phyloP scores from a whole-genome alignment of 2,113 vertebrate species.

The Ochotona curzoniae region DNA sequence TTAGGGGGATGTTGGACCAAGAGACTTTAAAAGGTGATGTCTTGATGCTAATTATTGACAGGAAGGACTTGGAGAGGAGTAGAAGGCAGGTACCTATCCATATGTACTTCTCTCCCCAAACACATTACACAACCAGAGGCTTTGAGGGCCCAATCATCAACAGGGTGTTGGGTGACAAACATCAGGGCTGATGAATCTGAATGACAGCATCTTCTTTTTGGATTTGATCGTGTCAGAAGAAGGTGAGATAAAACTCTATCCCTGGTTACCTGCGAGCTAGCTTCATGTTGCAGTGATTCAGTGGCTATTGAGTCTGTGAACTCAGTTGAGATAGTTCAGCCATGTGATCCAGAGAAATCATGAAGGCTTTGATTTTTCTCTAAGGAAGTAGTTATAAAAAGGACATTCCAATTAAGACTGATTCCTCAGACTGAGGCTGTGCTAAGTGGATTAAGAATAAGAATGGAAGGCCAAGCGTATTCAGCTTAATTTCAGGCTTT shows the following conservation, averaged over 20 bases:
- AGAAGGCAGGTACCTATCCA: neutral
- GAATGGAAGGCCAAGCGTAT: neutral
- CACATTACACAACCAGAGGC: too few species aligned
- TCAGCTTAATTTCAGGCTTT: neutral
- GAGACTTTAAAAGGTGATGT: neutral
- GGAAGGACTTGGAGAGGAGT: neutral
- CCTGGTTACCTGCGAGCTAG: neutral
- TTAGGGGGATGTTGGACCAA: neutral
- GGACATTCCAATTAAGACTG: neutral
- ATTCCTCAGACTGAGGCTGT: neutral
- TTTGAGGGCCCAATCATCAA: neutral
- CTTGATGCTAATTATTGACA: neutral
- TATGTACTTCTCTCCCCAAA: too few species aligned
- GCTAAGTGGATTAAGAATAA: neutral
- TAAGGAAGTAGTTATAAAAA: neutral
- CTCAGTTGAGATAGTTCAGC: constrained; percentile 7
- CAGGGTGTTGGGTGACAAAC: neutral
- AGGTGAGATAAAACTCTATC: neutral
- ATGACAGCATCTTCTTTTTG: neutral
- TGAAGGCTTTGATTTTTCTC: constrained; percentile 2
- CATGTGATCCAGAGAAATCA: neutral
- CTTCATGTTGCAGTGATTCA: neutral
- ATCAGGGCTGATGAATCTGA: neutral
- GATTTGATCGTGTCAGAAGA: neutral
- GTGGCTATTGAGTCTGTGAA: neutral